phyloP scores from a whole-genome alignment of 2,888 invertebrate species.

The Plagodis pulveraria region DNA sequence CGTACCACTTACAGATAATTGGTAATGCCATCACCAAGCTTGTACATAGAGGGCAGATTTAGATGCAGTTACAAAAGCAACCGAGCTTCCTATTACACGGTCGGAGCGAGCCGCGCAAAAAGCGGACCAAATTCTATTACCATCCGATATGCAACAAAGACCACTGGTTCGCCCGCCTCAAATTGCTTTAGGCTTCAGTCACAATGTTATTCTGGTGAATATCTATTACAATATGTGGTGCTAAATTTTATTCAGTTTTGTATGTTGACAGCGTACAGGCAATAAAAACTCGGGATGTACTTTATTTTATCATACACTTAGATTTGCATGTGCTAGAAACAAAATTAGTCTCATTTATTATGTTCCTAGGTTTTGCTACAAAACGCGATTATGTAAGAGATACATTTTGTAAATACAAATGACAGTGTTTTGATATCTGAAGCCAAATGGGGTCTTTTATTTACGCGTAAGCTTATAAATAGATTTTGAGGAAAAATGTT shows the following conservation, averaged over 20 bases:
- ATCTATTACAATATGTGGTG: slow-evolving; percentile 61
- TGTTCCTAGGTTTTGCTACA: no score
- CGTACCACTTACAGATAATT: slow-evolving; percentile 50
- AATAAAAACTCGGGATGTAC: no score
- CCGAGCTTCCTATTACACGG: slow-evolving; percentile 76
- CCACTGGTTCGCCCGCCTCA: slow-evolving; percentile 74
- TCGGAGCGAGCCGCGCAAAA: slow-evolving; percentile 75
- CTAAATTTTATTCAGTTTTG: slow-evolving; percentile 67
- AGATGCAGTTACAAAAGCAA: slow-evolving; percentile 80
- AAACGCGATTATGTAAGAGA: no score
- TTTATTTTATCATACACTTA: no score
- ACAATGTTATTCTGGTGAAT: slow-evolving; percentile 70
- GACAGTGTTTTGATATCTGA: no score
- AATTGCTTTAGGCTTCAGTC: slow-evolving; percentile 82
- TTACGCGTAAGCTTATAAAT: no score
- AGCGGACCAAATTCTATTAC: slow-evolving; percentile 84
- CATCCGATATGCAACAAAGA: slow-evolving; percentile 83
- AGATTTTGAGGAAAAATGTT: no score
- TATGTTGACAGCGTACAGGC: slow-evolving; percentile 6
- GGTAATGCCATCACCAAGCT: slow-evolving; percentile 59
- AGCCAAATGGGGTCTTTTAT: no score
- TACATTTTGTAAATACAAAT: no score
- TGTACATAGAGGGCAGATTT: slow-evolving; percentile 70
- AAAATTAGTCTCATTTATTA: no score
- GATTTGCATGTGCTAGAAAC: no score